Conservation (phyloP, 2,888 invertebrate genomes). For the Spialia ferax region DNA sequence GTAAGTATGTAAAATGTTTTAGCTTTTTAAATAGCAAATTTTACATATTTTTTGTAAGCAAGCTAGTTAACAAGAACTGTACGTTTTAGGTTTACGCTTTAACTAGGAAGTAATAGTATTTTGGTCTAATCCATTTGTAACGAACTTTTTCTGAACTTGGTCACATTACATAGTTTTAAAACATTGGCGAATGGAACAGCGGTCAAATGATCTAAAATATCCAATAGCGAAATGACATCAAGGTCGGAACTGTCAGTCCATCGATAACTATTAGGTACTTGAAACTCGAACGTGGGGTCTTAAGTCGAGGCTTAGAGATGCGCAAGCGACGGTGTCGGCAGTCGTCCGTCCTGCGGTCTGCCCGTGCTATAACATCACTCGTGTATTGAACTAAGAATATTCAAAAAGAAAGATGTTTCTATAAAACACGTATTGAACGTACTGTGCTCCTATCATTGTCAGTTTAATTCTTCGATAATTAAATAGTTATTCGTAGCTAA, state of each 20-base stretch:
- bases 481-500: background rate
- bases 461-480: conserved; percentile 17
- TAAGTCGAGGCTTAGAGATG: conserved; percentile 3
- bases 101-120: no score
- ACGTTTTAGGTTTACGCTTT: no score
- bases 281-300: background rate
- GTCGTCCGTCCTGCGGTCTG: conserved; percentile 5
- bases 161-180: background rate
- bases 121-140: no score
- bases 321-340: conserved; percentile 10
- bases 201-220: background rate
- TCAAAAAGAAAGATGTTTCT: background rate
- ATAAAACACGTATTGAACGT: background rate
- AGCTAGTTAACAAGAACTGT: no score
- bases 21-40: no score
- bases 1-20: no score
- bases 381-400: conserved; percentile 3
- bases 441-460: background rate
- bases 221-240: conserved; percentile 50
- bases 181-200: background rate
- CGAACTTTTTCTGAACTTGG: background rate
- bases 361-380: conserved; percentile 5
- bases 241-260: conserved; percentile 73
- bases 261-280: no score
- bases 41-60: no score